Conservation (phyloP, 2,888 invertebrate species). For the Hydraecia micacea region DNA sequence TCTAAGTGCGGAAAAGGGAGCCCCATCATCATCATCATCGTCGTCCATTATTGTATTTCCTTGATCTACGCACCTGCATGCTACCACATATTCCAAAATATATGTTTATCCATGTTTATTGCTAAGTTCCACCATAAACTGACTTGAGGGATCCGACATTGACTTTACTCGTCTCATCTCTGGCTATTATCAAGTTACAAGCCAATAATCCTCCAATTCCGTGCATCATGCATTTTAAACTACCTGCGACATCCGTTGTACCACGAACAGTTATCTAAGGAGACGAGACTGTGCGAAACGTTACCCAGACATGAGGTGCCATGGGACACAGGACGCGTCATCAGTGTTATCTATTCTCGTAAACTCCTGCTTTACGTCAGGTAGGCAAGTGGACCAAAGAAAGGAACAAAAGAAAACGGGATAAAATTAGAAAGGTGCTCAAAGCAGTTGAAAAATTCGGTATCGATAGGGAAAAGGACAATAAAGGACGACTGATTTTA, state of each 20-base stretch:
- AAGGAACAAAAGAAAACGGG: neutral
- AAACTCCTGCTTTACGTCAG: neutral
- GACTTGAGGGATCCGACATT: neutral
- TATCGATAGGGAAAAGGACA: neutral
- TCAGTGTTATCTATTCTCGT: slow-evolving; percentile 12
- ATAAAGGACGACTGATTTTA: neutral
- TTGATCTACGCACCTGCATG: too few relatives aligned
- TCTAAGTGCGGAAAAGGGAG: too few relatives aligned
- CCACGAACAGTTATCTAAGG: slow-evolving; percentile 50
- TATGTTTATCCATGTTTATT: neutral
- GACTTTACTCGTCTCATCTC: neutral
- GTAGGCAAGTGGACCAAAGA: too few relatives aligned
- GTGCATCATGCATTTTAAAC: slow-evolving; percentile 47
- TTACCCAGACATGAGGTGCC: slow-evolving; percentile 20
- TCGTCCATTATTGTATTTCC: slow-evolving; percentile 4
- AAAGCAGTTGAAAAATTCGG: too few relatives aligned
- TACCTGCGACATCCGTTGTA: slow-evolving; percentile 55
- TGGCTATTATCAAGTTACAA: slow-evolving; percentile 19
- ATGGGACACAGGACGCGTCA: slow-evolving; percentile 7
- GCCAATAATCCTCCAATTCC: slow-evolving; percentile 20
- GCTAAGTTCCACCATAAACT: too few relatives aligned
- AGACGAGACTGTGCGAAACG: slow-evolving; percentile 32
- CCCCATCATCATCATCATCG: too few relatives aligned
- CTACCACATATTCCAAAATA: neutral
- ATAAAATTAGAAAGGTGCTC: too few relatives aligned